Conservation (phyloP, 2,797 vertebrate species). For the Anomalospiza imberbis region DNA sequence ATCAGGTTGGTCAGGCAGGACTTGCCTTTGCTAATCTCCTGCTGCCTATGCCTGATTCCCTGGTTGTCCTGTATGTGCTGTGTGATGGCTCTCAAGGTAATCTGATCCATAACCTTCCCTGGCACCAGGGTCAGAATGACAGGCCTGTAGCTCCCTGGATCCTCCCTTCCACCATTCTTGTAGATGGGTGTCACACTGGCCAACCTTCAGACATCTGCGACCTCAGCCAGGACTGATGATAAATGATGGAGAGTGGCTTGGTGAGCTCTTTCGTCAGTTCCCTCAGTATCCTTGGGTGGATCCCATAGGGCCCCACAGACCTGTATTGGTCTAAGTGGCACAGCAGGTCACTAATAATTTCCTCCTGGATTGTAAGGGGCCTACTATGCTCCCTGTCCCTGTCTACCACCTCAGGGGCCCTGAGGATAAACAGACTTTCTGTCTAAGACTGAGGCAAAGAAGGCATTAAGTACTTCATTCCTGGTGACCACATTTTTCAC, state of each 20-base stretch:
- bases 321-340: background rate
- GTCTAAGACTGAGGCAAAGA: background rate
- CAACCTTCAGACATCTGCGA: background rate
- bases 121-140: no score
- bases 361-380: background rate
- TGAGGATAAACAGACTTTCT: background rate
- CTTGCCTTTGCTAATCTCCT: background rate
- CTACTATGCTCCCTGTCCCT: background rate
- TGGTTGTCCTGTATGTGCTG: background rate
- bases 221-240: background rate
- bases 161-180: background rate
- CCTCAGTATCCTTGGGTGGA: background rate
- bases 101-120: background rate
- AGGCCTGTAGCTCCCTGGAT: background rate
- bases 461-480: background rate
- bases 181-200: background rate
- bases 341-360: background rate
- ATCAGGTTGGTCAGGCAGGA: background rate
- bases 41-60: no score
- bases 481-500: fast-evolving
- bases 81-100: background rate
- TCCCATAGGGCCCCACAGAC: background rate
- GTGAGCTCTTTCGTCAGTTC: fast-evolving
- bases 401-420: background rate
- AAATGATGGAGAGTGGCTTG: no score